Percentiles rank a stretch among this genome's conserved stretches.
These are phyloP conservation scores for Sminthopsis crassicaudata DNA, from an alignment of 2,113 vertebrate genomes.

Conservation along the genomic window DNA sequence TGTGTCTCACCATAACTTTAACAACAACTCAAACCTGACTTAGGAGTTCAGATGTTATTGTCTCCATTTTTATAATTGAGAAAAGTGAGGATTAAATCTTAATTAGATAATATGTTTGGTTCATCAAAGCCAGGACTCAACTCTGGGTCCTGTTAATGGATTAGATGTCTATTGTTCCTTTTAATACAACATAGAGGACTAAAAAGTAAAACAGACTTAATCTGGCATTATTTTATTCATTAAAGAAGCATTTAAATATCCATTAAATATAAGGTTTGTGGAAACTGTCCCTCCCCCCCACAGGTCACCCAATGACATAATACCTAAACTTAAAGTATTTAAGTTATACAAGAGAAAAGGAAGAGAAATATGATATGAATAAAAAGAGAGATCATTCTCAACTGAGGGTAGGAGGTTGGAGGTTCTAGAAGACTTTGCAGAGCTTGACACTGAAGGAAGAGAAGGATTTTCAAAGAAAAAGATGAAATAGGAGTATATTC, in stretches of 20 bases:
- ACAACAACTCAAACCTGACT: neutral
- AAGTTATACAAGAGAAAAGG: neutral
- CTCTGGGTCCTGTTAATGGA: neutral
- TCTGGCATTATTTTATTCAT: neutral
- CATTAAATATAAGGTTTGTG: neutral
- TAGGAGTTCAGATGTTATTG: neutral
- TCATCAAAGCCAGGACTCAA: neutral
- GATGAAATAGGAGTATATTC: neutral
- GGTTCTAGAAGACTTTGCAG: neutral
- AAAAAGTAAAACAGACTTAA: neutral
- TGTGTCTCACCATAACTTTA: neutral
- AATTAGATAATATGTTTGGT: neutral
- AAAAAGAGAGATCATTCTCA: neutral
- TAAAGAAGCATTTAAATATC: neutral
- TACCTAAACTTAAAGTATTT: neutral
- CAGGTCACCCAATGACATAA: neutral
- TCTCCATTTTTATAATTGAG: neutral
- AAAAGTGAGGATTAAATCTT: neutral
- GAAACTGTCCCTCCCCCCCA: neutral
- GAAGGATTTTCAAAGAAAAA: neutral
- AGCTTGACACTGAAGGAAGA: neutral
- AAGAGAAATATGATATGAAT: neutral
- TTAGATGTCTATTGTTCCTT: neutral
- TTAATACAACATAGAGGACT: neutral
- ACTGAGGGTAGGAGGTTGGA: neutral